phyloP scores from a whole-genome alignment of 2,888 invertebrate species.

The Steinernema scapterisci region DNA sequence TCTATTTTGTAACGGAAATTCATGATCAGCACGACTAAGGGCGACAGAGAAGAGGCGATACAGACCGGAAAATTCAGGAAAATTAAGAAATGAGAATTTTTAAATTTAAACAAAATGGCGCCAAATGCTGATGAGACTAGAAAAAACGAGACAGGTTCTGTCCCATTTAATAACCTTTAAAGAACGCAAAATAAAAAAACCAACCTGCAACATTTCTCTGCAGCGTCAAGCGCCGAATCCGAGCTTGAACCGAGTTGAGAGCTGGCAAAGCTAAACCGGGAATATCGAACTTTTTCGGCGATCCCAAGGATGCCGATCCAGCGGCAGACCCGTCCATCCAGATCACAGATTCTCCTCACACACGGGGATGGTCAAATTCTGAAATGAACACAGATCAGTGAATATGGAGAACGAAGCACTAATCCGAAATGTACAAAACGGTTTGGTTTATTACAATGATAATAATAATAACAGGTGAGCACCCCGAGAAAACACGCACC shows the following conservation, averaged over 20 bases:
- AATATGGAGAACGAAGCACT: neutral
- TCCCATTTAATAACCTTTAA: neutral
- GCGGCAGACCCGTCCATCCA: conserved; percentile 28
- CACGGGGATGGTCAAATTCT: neutral
- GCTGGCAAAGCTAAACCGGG: conserved; percentile 55
- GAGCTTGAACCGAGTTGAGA: conserved; percentile 51
- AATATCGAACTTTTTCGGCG: conserved; percentile 48
- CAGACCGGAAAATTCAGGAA: too few species aligned
- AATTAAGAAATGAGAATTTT: neutral
- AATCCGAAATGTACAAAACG: neutral
- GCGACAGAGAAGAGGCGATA: too few species aligned
- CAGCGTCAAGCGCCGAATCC: conserved; percentile 45
- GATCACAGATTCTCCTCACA: neutral
- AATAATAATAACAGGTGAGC: neutral
- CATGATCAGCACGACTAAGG: too few species aligned
- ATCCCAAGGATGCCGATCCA: conserved; percentile 23
- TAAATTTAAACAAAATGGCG: too few species aligned
- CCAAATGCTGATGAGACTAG: neutral
- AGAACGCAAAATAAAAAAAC: neutral
- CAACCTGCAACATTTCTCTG: conserved; percentile 47
- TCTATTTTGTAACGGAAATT: neutral
- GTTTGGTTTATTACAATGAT: neutral
- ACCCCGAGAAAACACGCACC: neutral
- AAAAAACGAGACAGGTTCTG: neutral
- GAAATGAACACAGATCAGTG: neutral